phyloP scores from a whole-genome alignment of 1,140 invertebrate species.

The Zaprionus gabonicus region DNA sequence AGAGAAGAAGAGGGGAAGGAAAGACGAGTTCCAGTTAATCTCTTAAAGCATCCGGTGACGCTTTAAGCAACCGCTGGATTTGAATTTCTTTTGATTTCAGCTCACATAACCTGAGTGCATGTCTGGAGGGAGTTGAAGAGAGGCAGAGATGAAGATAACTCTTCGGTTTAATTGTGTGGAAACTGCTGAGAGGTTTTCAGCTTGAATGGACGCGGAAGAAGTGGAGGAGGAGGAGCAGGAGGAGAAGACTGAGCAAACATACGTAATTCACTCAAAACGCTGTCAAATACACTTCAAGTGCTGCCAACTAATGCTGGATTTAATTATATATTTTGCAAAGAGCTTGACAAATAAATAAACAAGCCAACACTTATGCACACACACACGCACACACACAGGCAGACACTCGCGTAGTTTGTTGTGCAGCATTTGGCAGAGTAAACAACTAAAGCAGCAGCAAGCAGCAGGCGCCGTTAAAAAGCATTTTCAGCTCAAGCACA shows the following conservation, averaged over 20 bases:
- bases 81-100: slow-evolving; percentile 10
- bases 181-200: slow-evolving; percentile 1
- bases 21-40: slow-evolving; percentile 7
- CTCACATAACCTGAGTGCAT: slow-evolving; percentile 1
- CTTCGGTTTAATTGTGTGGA: slow-evolving; percentile 1
- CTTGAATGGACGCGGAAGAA: background rate
- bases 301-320: slow-evolving; percentile 60
- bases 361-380: slow-evolving; percentile 41
- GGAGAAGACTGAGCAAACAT: slow-evolving; percentile 37
- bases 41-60: slow-evolving; percentile 37
- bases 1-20: background rate
- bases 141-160: background rate
- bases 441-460: slow-evolving; percentile 37
- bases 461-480: slow-evolving; percentile 51
- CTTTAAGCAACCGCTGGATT: slow-evolving; percentile 2
- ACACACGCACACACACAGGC: slow-evolving; percentile 4
- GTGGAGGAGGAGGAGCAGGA: background rate
- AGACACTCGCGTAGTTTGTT: slow-evolving; percentile 13
- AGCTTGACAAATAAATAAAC: slow-evolving; percentile 53
- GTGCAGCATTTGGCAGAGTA: slow-evolving; percentile 62
- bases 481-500: slow-evolving; percentile 64
- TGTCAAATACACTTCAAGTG: slow-evolving; percentile 61
- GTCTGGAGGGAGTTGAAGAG: background rate
- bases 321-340: slow-evolving; percentile 65
- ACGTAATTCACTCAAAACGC: slow-evolving; percentile 61